Evolutionary conservation across 2,888 invertebrate species (phyloP), one percentile per base, ranked within the genome.

Genomic region (Glomeris marginata): DNA sequence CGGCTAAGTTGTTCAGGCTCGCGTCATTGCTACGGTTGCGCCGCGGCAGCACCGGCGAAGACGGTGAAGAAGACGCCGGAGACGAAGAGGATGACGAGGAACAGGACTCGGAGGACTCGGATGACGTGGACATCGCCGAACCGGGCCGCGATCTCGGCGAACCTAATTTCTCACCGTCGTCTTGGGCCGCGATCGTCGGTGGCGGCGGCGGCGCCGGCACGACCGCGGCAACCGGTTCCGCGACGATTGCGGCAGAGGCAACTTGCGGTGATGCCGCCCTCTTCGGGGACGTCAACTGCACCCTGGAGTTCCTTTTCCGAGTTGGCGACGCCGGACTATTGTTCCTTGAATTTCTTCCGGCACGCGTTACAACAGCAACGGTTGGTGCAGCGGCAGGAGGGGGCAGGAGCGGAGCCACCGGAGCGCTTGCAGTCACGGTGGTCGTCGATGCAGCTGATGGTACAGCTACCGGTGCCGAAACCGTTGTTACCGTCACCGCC

Each of bases 371-470:
- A 6, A 41, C 49, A 42, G 28, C 50, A 22, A 36, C 28, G 34
- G n/a, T 22, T 35, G 41, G 16, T 15, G 41, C 43, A 36, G 51
- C 38, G 28, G 54, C 47, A 18, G 46, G 46, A 15, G 38, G 41
- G 63, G 35, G 58, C 54, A 37, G 58, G 56, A 34, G 58, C 51
- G 52, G 44, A 36, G 36, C 15, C 45, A 28, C 20, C 41, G 22
- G 16, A 33, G 51, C 20, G 46, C 15, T 28, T n/a, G 16, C 34
- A 13, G 40, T 33, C 34, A 49, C 42, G 42, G 38, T 38, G 44
- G 49, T 50, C n/a, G 41, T 33, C 45, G 46, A 44, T 44, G 45
- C 20, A 42, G 42, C 37, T 49, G 48, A 40, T 45, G 50, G n/a
- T n/a, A n/a, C 42, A 42, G 43, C 41, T 34, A 35, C 46, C 15